phyloP scores from a whole-genome alignment of 53 echinoderm and acorn worm species.

The Holothuria scabra region DNA sequence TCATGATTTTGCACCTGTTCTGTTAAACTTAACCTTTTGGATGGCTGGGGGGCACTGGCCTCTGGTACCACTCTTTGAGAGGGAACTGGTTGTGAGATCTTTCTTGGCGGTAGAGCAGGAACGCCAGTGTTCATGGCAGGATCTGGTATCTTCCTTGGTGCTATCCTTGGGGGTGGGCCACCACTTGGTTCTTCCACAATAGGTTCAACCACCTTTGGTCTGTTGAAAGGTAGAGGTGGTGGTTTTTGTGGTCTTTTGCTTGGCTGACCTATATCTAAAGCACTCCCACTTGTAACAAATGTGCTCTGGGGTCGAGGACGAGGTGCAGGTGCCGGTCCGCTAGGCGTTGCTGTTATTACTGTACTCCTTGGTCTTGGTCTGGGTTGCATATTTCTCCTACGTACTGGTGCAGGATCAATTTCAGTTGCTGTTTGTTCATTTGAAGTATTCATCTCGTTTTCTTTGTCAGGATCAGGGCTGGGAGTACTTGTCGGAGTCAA shows the following conservation, averaged over 20 bases:
- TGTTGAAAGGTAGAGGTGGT: neutral
- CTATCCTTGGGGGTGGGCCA: neutral
- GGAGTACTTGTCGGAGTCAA: constrained; percentile 33
- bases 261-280: no score
- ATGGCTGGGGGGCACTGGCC: neutral
- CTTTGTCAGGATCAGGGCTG: constrained; percentile 43
- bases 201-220: constrained; percentile 4
- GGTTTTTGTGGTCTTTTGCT: neutral
- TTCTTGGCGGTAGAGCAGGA: neutral
- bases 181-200: neutral
- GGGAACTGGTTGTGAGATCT: neutral
- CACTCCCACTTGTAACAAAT: constrained; percentile 4
- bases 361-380: constrained; percentile 41
- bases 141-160: no score
- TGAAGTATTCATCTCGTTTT: constrained; percentile 36
- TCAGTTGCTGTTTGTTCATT: constrained; percentile 49
- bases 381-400: constrained; percentile 16
- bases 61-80: neutral
- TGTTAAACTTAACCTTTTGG: constrained; percentile 3
- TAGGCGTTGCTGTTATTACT: neutral
- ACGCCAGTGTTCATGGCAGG: no score
- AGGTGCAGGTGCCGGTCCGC: constrained; percentile 61
- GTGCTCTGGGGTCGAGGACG: constrained; percentile 72
- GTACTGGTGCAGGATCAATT: constrained; percentile 4
- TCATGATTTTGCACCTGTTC: constrained; percentile 5